A percentile compares a stretch with the other conserved stretches of the same genome.
Evolutionary conservation across 2,113 vertebrate genomes (phyloP).

Genomic region (Aleadryas rufinucha): DNA sequence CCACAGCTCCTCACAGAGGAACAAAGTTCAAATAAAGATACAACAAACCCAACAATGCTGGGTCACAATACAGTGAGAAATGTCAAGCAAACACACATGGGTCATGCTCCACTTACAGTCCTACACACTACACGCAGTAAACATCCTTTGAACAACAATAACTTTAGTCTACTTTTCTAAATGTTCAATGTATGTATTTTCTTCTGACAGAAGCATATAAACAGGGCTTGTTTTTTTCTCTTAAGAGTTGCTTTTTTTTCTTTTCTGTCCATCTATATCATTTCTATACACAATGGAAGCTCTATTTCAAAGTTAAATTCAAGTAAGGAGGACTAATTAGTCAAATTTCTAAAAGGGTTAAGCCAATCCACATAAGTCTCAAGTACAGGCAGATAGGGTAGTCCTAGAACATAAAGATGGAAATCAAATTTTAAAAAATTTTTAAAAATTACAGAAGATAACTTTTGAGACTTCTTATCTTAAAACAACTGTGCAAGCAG

Average conservation of each 20-base stretch:
- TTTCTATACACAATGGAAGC: background rate
- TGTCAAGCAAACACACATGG: background rate
- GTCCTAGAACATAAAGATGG: background rate
- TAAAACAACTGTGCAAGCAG: background rate
- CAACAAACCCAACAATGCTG: background rate
- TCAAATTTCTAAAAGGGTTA: background rate
- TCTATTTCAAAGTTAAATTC: background rate
- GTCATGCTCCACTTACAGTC: background rate
- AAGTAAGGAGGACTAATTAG: background rate
- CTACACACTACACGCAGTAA: background rate
- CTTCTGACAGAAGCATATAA: background rate
- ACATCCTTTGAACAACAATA: background rate
- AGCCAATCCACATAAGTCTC: background rate
- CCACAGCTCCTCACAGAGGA: background rate
- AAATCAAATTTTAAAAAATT: background rate
- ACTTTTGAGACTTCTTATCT: background rate
- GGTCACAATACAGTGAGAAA: background rate
- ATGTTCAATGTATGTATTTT: background rate
- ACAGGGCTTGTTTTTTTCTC: background rate
- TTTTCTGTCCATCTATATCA: background rate
- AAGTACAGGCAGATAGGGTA: background rate
- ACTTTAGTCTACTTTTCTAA: background rate
- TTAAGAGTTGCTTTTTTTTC: background rate
- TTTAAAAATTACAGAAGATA: background rate
- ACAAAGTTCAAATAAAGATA: constrained; percentile 33